A percentile compares a stretch with the other conserved stretches of the same genome.
phyloP scores from a whole-genome alignment of 2,888 invertebrate species.

The Acrobeloides nanus region DNA sequence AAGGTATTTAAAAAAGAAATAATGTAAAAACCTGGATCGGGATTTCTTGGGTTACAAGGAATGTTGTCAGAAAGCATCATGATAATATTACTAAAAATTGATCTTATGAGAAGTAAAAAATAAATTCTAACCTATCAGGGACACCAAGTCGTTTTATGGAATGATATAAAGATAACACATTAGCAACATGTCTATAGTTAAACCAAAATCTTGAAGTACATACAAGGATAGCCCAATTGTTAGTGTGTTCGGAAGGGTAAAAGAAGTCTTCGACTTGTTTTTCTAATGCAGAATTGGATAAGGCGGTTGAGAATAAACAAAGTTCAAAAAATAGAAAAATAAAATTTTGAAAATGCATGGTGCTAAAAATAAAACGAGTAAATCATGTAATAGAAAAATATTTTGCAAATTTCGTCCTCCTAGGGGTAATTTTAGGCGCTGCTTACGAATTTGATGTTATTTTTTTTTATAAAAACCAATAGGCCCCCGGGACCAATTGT shows the following conservation, averaged over 20 bases:
- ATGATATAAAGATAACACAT: conserved; percentile 92
- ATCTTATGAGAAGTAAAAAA: conserved; percentile 6
- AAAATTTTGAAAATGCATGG: background rate
- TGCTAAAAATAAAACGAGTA: too few species aligned
- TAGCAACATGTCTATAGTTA: conserved; percentile 97
- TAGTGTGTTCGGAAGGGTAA: conserved; percentile 66
- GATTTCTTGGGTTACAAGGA: conserved; percentile 97
- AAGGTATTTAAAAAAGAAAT: conserved; percentile 8
- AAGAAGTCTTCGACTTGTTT: conserved; percentile 20
- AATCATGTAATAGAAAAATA: too few species aligned
- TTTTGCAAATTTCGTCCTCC: too few species aligned
- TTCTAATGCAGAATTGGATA: background rate
- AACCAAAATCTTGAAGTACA: conserved; percentile 99
- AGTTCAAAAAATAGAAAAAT: background rate
- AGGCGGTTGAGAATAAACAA: background rate
- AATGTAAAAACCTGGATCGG: conserved; percentile 65
- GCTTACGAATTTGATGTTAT: too few species aligned
- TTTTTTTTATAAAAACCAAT: too few species aligned
- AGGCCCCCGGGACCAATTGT: too few species aligned
- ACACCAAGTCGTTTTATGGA: conserved; percentile 97
- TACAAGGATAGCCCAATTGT: conserved; percentile 98
- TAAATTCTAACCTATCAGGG: conserved; percentile 67
- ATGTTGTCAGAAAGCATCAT: conserved; percentile 99
- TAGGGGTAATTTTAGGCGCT: too few species aligned
- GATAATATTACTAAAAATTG: conserved; percentile 73